Percentiles rank a stretch among this genome's conserved stretches.
These are phyloP conservation scores for Drosophila aff. DNA, from an alignment of 1,140 invertebrate genomes.

Conservation along the genomic window DNA sequence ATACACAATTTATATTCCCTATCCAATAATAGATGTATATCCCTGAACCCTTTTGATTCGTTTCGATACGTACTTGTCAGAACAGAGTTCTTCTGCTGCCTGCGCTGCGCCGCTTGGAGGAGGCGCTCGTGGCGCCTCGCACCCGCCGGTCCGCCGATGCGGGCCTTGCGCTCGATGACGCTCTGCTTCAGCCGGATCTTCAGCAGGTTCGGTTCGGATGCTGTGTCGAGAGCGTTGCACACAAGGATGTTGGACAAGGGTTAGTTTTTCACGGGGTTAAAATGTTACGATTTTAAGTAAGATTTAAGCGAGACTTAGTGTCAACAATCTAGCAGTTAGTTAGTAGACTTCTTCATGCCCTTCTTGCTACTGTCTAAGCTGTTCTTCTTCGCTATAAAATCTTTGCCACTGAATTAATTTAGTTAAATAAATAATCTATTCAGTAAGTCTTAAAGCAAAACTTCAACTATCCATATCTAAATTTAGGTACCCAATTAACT, in stretches of 20 bases:
- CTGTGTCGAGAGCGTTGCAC: constrained; percentile 86
- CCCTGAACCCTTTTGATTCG: neutral
- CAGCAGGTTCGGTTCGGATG: constrained; percentile 98
- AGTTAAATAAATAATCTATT: neutral
- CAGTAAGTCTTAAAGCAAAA: no score
- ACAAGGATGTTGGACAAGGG: constrained; percentile 22
- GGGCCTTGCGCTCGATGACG: constrained; percentile 94
- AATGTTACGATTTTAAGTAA: constrained; percentile 2
- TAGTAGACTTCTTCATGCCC: neutral
- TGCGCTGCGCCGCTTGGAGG: constrained; percentile 90
- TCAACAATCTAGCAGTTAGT: constrained; percentile 3
- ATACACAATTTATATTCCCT: neutral
- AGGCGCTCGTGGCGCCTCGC: constrained; percentile 92
- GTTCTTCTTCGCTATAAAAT: neutral
- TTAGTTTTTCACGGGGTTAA: constrained; percentile 19
- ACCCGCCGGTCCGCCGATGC: constrained; percentile 92
- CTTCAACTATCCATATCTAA: no score
- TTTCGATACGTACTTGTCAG: constrained; percentile 90
- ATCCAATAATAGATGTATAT: neutral
- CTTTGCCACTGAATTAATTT: neutral
- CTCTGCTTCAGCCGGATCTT: constrained; percentile 98
- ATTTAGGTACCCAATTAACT: no score
- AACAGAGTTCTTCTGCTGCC: constrained; percentile 89
- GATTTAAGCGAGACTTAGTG: neutral
- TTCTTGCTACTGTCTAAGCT: no score